Percentiles rank a stretch among this genome's conserved stretches.
phyloP scores from a whole-genome alignment of 2,797 vertebrate species.

The Hylomyscus alleni region DNA sequence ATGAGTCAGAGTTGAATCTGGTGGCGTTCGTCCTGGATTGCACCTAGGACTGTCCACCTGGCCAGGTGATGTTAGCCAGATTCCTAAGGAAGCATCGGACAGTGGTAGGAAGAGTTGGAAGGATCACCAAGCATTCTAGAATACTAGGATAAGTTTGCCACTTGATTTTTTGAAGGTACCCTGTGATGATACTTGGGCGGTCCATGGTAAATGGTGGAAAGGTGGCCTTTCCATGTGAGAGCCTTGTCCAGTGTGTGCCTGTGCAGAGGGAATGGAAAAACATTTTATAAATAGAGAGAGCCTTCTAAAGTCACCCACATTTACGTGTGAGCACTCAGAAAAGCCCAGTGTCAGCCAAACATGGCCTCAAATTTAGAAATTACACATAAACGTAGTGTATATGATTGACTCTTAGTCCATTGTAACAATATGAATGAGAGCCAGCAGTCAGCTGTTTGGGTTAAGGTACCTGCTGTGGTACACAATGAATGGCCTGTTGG shows the following conservation, averaged over 20 bases:
- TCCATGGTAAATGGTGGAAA: background rate
- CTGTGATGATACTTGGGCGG: background rate
- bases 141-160: background rate
- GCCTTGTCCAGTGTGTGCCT: background rate
- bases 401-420: background rate
- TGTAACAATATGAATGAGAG: background rate
- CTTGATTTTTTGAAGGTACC: background rate
- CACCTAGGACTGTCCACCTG: background rate
- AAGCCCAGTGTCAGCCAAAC: background rate
- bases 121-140: constrained; percentile 12
- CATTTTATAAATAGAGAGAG: background rate
- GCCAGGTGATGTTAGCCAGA: background rate
- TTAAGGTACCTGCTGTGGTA: background rate
- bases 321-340: background rate
- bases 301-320: background rate
- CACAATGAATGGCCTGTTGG: background rate
- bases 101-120: background rate
- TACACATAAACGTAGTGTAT: background rate
- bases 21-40: background rate
- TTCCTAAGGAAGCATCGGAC: background rate
- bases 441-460: too few species aligned
- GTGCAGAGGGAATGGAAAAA: background rate
- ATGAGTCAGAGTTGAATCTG: background rate
- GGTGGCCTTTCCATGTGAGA: background rate
- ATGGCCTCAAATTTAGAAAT: constrained; percentile 7